Percentiles rank a stretch among this genome's conserved stretches.
Evolutionary conservation across 2,113 vertebrate species (phyloP).

Genomic region (Chionomys nivalis): DNA sequence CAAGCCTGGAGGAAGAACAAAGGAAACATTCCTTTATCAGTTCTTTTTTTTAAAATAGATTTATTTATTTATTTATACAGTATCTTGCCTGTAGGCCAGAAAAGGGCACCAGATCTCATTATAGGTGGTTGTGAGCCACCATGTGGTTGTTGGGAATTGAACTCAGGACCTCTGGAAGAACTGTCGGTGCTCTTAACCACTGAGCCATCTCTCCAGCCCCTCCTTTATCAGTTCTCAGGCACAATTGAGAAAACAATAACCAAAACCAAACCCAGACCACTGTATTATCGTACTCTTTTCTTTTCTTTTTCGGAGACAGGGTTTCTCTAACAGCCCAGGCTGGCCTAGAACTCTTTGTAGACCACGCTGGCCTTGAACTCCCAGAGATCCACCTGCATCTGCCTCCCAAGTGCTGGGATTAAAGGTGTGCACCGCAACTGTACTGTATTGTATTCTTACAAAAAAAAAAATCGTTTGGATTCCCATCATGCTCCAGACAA

Average conservation of each 20-base stretch:
- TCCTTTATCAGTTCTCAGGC: not conserved
- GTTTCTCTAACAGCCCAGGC: not conserved
- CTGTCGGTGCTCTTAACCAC: too few relatives aligned
- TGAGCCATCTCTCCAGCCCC: too few relatives aligned
- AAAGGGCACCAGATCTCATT: too few relatives aligned
- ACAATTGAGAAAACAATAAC: not conserved
- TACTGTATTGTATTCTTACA: not conserved
- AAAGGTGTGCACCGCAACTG: not conserved
- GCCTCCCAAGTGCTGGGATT: not conserved
- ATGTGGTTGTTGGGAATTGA: too few relatives aligned
- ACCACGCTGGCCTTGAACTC: not conserved
- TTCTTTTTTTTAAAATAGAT: too few relatives aligned
- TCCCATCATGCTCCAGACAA: not conserved
- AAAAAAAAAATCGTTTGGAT: not conserved
- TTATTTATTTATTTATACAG: too few relatives aligned
- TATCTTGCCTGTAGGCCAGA: too few relatives aligned
- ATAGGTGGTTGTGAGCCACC: too few relatives aligned
- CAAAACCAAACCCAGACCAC: not conserved
- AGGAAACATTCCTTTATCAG: not conserved
- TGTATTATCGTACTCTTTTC: not conserved
- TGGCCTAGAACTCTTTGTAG: not conserved
- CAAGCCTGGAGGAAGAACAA: conserved; percentile 56
- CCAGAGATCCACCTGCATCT: not conserved
- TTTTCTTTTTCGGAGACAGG: not conserved
- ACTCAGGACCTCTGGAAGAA: too few relatives aligned